These are phyloP conservation scores for Passer domesticus DNA, from an alignment of 2,113 vertebrate genomes.

Conservation along the genomic window DNA sequence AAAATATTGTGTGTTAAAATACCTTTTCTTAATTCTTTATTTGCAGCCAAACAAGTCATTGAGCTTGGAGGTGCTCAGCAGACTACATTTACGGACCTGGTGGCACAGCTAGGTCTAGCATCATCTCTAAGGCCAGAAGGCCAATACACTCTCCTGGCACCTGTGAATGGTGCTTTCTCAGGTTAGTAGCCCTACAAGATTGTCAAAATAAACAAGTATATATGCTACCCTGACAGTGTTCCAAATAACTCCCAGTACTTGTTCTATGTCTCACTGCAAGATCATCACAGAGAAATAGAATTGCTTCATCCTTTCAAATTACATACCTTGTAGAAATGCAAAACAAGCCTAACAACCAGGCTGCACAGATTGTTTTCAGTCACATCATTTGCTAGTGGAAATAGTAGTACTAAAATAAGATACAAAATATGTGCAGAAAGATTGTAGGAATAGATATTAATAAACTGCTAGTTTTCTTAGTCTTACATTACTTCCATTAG, in stretches of 20 bases:
- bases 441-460: neutral
- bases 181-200: conserved; percentile 73
- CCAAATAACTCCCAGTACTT: neutral
- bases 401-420: neutral
- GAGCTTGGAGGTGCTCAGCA: conserved; percentile 87
- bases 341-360: neutral
- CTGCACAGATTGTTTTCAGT: neutral
- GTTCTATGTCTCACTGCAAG: neutral
- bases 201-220: neutral
- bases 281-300: neutral
- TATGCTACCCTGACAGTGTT: neutral
- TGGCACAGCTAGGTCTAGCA: conserved; percentile 86
- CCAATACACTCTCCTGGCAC: conserved; percentile 91
- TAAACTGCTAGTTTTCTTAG: neutral
- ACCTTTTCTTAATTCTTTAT: neutral
- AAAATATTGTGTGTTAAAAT: neutral
- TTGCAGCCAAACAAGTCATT: conserved; percentile 91
- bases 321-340: neutral
- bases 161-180: conserved; percentile 86
- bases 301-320: neutral
- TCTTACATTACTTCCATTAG: neutral
- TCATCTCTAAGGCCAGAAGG: conserved; percentile 77
- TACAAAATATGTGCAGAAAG: neutral
- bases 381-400: neutral
- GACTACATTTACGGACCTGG: conserved; percentile 86